A percentile compares a stretch with the other conserved stretches of the same genome.
Evolutionary conservation across 2,888 invertebrate genomes (phyloP).

Genomic region (Thelaira solivaga): DNA sequence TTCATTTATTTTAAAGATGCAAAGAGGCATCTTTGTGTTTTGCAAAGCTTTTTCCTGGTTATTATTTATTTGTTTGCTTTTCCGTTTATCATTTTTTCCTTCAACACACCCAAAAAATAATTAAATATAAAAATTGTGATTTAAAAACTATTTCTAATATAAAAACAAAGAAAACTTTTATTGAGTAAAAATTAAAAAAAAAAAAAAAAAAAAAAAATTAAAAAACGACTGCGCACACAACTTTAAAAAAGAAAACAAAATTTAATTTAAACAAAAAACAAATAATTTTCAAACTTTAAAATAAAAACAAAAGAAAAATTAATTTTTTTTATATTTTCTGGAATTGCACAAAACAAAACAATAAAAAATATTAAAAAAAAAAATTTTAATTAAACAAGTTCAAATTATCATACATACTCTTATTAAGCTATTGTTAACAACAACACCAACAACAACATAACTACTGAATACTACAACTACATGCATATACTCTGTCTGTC

Average conservation of each 20-base stretch:
- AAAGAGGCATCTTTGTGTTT: too few species aligned
- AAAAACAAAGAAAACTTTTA: constrained; percentile 39
- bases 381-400: constrained; percentile 58
- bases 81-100: constrained; percentile 1
- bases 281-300: neutral
- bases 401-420: constrained; percentile 51
- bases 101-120: constrained; percentile 8
- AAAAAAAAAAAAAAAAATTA: too few species aligned
- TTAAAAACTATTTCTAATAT: constrained; percentile 46
- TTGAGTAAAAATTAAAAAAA: constrained; percentile 31
- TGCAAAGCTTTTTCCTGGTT: neutral
- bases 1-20: too few species aligned
- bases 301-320: constrained; percentile 15
- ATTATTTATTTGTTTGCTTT: constrained; percentile 20
- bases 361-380: constrained; percentile 11
- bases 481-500: constrained; percentile 3
- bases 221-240: constrained; percentile 58
- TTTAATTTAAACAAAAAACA: neutral
- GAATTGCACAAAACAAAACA: constrained; percentile 53
- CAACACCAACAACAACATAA: too few species aligned
- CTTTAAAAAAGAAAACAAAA: constrained; percentile 14
- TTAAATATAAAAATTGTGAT: constrained; percentile 43
- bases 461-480: constrained; percentile 1
- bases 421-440: neutral
- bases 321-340: constrained; percentile 24